A percentile compares a stretch with the other conserved stretches of the same genome.
These are phyloP conservation scores for Apotomis betuletana DNA, from an alignment of 2,888 invertebrate species.

Conservation along the genomic window DNA sequence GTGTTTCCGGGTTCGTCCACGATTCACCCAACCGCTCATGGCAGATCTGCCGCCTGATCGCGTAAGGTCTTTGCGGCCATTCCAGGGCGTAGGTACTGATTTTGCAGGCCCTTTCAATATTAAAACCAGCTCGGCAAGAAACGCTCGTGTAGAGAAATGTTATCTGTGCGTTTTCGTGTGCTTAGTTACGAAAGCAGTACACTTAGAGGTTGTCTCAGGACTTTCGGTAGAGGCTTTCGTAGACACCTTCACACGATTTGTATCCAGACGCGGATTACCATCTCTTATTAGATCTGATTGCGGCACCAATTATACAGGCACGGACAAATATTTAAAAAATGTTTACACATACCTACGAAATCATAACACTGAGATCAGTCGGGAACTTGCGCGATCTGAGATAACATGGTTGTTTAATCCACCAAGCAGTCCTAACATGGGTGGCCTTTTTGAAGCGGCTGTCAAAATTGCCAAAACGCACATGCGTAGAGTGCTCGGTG, in stretches of 20 bases:
- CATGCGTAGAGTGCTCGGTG: conserved; percentile 2
- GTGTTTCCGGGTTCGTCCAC: too few relatives aligned
- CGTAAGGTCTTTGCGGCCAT: neutral
- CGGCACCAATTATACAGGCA: conserved; percentile 9
- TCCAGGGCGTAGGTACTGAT: neutral
- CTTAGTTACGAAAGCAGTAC: neutral
- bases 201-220: neutral
- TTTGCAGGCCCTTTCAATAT: neutral
- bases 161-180: neutral
- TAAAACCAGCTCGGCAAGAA: neutral
- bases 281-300: neutral
- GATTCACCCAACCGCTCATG: too few relatives aligned
- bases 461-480: conserved; percentile 25
- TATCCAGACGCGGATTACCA: neutral
- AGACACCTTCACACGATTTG: neutral
- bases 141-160: neutral
- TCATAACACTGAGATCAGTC: neutral
- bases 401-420: conserved; percentile 7
- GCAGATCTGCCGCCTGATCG: neutral
- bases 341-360: neutral
- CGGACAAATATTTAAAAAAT: conserved; percentile 1
- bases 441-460: conserved; percentile 24
- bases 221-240: neutral
- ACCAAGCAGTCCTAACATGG: neutral
- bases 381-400: neutral